These are phyloP conservation scores for Exaiptasia diaphana DNA, from an alignment of 64 coral and sea anemone species.

Conservation along the genomic window DNA sequence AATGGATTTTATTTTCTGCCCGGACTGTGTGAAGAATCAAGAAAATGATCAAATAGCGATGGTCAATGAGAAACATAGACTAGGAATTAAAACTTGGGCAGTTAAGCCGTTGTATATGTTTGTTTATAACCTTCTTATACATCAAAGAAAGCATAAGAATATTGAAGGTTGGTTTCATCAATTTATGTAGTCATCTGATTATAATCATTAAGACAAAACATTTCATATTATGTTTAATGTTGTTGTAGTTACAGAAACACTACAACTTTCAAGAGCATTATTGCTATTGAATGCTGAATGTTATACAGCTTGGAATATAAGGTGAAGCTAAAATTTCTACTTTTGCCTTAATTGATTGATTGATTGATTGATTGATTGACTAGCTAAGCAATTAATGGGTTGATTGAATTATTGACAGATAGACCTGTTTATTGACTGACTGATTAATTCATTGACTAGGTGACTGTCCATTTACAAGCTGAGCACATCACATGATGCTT, in stretches of 20 bases:
- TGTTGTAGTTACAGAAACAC: slow-evolving; percentile 52
- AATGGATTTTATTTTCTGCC: slow-evolving; percentile 70
- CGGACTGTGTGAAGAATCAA: slow-evolving; percentile 50
- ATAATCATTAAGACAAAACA: background rate
- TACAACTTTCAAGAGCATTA: slow-evolving; percentile 71
- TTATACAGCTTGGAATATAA: slow-evolving; percentile 74
- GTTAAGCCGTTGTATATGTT: slow-evolving; percentile 60
- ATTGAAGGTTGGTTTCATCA: background rate
- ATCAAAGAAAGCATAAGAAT: slow-evolving; percentile 12
- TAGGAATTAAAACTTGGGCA: slow-evolving; percentile 73
- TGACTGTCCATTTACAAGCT: too few relatives aligned
- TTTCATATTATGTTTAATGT: background rate
- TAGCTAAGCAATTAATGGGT: background rate
- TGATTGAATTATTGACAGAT: background rate
- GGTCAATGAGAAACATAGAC: slow-evolving; percentile 54
- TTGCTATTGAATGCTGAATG: slow-evolving; percentile 71
- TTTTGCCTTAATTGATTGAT: too few relatives aligned
- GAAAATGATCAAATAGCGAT: slow-evolving; percentile 26
- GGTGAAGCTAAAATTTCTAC: slow-evolving; percentile 27
- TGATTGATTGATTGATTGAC: too few relatives aligned
- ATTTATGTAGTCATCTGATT: background rate
- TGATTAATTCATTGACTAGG: too few relatives aligned
- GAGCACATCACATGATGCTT: too few relatives aligned
- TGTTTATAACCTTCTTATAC: slow-evolving; percentile 53
- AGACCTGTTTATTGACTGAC: background rate